Evolutionary conservation across 1,140 invertebrate genomes (phyloP), one percentile per base, ranked within the genome.

Genomic region (Homarus americanus): DNA sequence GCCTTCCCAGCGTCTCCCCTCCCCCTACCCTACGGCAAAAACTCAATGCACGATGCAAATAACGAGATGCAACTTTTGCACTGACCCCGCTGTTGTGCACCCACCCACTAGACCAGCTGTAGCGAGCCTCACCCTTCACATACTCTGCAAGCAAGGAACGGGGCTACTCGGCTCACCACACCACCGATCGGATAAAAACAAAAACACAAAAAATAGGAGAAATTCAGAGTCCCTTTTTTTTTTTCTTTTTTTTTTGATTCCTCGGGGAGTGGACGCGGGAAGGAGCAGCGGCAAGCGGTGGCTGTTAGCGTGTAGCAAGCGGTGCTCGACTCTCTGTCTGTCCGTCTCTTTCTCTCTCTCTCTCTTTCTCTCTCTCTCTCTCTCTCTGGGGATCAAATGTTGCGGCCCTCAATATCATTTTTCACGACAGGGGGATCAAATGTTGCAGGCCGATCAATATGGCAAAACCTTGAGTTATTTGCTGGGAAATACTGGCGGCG

Each of bases 41-140:
- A 87, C 85, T 87, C 85, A 87, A 87, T 87, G 85, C 85, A 79
- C 75, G 85, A 87, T 87, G 85, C 75, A 79, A 79, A 87, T 79
- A 87, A 87, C 53, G 73, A 79, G 85, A 87, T 87, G 85, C 85
- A 87, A 87, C 73, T 87, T 76, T 79, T 87, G 85, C 73, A 87
- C 73, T 87, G 85, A 87, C 85, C 85, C 49, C 85, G 72, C 72
- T 85, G 72, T 85, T 72, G 69, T 73, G 83, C 69, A 75, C 40
- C 83, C 66, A 85, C 82, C n/a, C 58, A 49, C 49, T n/a, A 49
- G 72, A 84, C 58, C 58, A 36, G 7, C 4, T 38, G 34, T 24
- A 38, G 73, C 17, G 53, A 10, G 34, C 73, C 73, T 75, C 28
- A 17, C 34, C 73, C 10, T 38, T 75, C 73, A 15, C n/a, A n/a